A percentile compares a stretch with the other conserved stretches of the same genome.
Conservation (phyloP, 2,888 invertebrate genomes). For the Cremastobaeus sp. region DNA sequence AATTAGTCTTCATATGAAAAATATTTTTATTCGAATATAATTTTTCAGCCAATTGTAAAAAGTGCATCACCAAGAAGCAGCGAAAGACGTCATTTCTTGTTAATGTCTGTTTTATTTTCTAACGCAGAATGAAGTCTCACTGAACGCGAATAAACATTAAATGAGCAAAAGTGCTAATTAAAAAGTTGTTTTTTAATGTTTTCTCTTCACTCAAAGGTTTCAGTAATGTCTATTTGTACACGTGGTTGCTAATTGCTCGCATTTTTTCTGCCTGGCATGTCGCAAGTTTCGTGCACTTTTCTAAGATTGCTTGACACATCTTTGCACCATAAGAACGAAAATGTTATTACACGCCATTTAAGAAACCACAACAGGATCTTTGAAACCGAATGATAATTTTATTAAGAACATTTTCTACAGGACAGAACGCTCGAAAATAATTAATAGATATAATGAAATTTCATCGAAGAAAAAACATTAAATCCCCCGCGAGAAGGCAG, state of each 20-base stretch:
- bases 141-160: constrained; percentile 18
- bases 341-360: no score
- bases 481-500: no score
- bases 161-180: constrained; percentile 35
- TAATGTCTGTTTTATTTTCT: no score
- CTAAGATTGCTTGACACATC: not conserved
- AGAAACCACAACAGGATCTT: no score
- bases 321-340: no score
- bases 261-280: constrained; percentile 20
- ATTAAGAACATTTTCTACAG: no score
- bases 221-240: constrained; percentile 21
- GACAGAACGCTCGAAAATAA: not conserved
- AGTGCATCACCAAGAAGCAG: no score
- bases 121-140: constrained; percentile 3
- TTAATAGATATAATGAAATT: no score
- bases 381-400: no score
- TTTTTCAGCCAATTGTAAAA: not conserved
- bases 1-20: no score
- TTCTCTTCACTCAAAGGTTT: constrained; percentile 30
- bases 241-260: constrained; percentile 38
- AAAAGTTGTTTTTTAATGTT: constrained; percentile 36
- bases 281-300: not conserved
- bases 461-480: not conserved
- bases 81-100: no score
- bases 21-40: no score